These are phyloP conservation scores for Babyrousa celebensis DNA, from an alignment of 2,797 vertebrate genomes.

Conservation along the genomic window DNA sequence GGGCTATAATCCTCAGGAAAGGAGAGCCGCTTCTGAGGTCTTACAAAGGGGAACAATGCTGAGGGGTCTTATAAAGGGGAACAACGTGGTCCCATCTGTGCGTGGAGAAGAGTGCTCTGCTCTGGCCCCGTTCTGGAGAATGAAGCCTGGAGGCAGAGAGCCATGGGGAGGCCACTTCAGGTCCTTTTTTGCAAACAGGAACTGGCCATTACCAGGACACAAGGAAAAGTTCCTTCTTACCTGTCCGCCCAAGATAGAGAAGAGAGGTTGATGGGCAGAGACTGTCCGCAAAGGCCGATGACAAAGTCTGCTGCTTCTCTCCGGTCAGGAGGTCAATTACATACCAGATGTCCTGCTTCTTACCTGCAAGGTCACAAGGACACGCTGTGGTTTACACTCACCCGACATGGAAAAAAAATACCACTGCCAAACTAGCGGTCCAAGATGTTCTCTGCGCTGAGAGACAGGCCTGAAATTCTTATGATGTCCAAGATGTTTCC, in stretches of 20 bases:
- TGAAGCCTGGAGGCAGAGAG: background rate
- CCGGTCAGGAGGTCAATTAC: constrained; percentile 98
- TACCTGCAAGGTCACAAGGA: constrained; percentile 92
- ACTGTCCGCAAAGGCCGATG: constrained; percentile 97
- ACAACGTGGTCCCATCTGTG: background rate
- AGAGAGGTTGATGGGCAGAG: constrained; percentile 97
- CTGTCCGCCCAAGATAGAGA: constrained; percentile 97
- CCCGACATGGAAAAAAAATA: background rate
- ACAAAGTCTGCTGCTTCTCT: constrained; percentile 98
- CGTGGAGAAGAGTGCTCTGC: background rate
- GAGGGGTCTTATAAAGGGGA: background rate
- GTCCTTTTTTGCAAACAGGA: background rate
- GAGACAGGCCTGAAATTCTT: background rate
- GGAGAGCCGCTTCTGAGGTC: background rate
- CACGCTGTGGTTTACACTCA: background rate
- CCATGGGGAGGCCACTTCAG: background rate
- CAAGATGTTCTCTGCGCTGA: background rate
- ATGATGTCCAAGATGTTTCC: background rate
- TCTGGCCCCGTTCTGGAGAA: background rate
- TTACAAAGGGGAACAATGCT: background rate
- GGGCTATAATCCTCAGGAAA: background rate
- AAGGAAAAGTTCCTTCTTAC: constrained; percentile 83
- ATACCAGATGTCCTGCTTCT: constrained; percentile 99
- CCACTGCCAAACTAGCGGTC: background rate
- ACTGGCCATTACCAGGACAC: background rate